These are phyloP conservation scores for Gastracanthus pulcherrimus DNA, from an alignment of 2,888 invertebrate species.

Conservation along the genomic window DNA sequence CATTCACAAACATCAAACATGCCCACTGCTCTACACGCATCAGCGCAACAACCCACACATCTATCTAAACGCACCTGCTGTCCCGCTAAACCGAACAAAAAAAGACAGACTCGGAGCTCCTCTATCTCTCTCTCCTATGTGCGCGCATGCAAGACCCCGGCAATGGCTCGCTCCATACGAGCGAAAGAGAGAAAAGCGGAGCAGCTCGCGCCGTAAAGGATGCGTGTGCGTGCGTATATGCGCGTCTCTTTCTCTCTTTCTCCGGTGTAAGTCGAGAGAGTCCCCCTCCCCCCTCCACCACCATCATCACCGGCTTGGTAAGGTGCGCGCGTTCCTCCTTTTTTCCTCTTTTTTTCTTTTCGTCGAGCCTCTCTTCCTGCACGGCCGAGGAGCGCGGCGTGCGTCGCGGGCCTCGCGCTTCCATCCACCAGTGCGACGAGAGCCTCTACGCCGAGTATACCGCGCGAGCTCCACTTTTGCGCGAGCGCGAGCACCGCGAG, in stretches of 20 bases:
- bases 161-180: neutral
- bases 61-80: neutral
- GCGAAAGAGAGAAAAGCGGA: conserved; percentile 45
- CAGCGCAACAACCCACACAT: neutral
- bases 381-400: neutral
- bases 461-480: conserved; percentile 40
- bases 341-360: no score
- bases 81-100: conserved; percentile 37
- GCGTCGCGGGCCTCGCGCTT: conserved; percentile 14
- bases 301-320: neutral
- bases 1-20: no score
- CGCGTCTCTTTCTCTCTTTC: conserved; percentile 29
- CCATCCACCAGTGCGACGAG: neutral
- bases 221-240: conserved; percentile 25
- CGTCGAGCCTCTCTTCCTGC: conserved; percentile 9
- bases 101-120: neutral
- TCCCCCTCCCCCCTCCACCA: neutral
- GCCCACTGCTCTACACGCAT: neutral
- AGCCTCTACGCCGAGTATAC: neutral
- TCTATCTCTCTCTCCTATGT: neutral
- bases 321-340: conserved; percentile 4
- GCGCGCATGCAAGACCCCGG: neutral
- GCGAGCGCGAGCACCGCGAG: no score
- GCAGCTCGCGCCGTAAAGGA: conserved; percentile 43
- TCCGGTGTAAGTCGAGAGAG: neutral